Evolutionary conservation across 2,888 invertebrate genomes (phyloP), one percentile per base, ranked within the genome.

Genomic region (Melolontha melolontha): DNA sequence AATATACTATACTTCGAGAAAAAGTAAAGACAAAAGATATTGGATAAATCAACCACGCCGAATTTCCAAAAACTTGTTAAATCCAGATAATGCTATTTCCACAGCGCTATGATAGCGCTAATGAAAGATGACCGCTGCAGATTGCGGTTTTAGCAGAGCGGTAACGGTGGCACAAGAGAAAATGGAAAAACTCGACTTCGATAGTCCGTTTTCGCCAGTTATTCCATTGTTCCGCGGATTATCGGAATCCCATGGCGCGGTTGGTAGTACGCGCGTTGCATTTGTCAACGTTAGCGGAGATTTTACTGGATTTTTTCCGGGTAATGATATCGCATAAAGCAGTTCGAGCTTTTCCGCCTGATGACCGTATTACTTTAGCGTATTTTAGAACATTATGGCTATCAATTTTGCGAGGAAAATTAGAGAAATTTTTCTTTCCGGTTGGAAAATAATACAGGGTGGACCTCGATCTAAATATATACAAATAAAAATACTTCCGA

Each of bases 201-300:
- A 78, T 78, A 79, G 79, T 77, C 79, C 76, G 75, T 80, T 80
- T 80, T 78, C 79, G 73, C 75, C 75, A 12, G 76, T 76, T 76
- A 77, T 78, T 78, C 77, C 79, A 79, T 79, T 79, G 79, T 79
- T 79, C 77, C 78, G 75, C 76, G 78, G 80, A 80, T 80, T 79
- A 80, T 71, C 72, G 70, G 69, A 72, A 72, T 78, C 78, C 79
- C 78, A 67, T 47, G 70, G 72, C 73, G 72, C 74, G 68, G 67
- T 62, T 57, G 70, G 73, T 68, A 70, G 70, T 71, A 70, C 67
- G 71, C 55, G 70, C 44, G 29, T 42, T 71, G 74, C 77, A 78
- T 78, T 78, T 77, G 74, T 78, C 77, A 76, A 62, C 62, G 66
- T 68, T 68, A 68, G 62, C 67, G 52, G 67, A 51, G 67, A 40